A percentile compares a stretch with the other conserved stretches of the same genome.
Evolutionary conservation across 2,113 vertebrate genomes (phyloP).

Genomic region (Hyperopisus bebe): DNA sequence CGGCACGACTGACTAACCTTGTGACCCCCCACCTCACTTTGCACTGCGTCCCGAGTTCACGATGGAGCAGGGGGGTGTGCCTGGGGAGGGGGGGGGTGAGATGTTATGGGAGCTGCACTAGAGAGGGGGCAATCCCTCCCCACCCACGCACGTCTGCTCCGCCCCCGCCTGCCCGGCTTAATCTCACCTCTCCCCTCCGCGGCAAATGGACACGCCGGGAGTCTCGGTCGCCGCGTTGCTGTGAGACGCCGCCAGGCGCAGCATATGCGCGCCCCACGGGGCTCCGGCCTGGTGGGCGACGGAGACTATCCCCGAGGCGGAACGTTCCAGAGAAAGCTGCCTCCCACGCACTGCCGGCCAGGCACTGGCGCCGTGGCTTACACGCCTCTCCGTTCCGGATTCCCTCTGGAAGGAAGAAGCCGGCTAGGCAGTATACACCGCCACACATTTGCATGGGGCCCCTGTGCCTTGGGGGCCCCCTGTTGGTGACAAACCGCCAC

Average conservation of each 20-base stretch:
- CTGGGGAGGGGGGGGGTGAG: neutral
- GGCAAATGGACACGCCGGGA: conserved; percentile 6
- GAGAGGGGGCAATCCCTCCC: neutral
- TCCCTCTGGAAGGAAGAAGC: neutral
- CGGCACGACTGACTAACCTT: conserved; percentile 1
- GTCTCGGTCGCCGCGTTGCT: neutral
- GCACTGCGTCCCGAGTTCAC: neutral
- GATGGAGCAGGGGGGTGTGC: neutral
- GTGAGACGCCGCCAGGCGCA: neutral
- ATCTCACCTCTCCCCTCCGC: conserved; percentile 2
- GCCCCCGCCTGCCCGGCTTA: neutral
- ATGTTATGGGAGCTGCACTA: neutral
- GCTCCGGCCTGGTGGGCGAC: neutral
- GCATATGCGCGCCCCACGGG: neutral
- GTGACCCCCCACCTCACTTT: neutral
- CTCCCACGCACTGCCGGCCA: neutral
- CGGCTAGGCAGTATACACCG: neutral
- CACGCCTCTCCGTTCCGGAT: neutral
- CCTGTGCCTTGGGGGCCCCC: neutral
- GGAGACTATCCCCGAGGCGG: neutral
- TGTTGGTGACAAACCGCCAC: neutral
- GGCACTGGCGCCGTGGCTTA: neutral
- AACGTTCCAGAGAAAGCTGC: neutral
- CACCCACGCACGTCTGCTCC: neutral
- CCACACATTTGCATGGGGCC: neutral